A percentile compares a stretch with the other conserved stretches of the same genome.
These are phyloP conservation scores for Platyscapa corneri DNA, from an alignment of 1,140 invertebrate species.

Conservation along the genomic window DNA sequence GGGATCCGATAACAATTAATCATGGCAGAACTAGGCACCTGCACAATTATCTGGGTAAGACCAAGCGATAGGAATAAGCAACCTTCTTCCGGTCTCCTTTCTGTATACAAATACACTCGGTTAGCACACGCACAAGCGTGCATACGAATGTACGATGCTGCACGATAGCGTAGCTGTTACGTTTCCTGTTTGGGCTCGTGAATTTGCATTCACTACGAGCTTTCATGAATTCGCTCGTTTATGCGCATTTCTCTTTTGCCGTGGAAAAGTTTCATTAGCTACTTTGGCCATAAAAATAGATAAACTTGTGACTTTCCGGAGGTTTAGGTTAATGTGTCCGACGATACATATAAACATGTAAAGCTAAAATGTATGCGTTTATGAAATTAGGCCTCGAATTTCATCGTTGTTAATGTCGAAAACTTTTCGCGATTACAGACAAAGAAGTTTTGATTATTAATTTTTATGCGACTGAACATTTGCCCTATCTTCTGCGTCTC, in stretches of 20 bases:
- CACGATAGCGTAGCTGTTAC: neutral
- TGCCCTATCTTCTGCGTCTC: too few species aligned
- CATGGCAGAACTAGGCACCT: neutral
- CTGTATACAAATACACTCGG: neutral
- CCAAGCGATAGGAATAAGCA: constrained; percentile 14
- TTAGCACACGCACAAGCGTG: neutral
- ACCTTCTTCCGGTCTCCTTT: neutral
- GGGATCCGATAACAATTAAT: constrained; percentile 38
- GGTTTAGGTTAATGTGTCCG: too few species aligned
- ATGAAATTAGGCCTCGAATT: too few species aligned
- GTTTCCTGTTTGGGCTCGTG: neutral
- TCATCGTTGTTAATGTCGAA: too few species aligned
- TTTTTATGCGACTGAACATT: too few species aligned
- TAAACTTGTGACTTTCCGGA: too few species aligned
- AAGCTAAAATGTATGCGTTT: too few species aligned
- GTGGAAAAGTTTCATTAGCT: neutral
- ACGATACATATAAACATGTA: too few species aligned
- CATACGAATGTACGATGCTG: neutral
- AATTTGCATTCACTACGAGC: neutral
- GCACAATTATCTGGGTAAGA: constrained; percentile 44
- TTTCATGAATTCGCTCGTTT: neutral
- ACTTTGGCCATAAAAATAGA: neutral
- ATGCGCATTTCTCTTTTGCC: neutral
- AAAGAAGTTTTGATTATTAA: too few species aligned
- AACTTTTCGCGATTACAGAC: too few species aligned